Base-by-base conservation (phyloP, 2,797 vertebrate genomes). In the Melanogrammus aeglefinus region DNA sequence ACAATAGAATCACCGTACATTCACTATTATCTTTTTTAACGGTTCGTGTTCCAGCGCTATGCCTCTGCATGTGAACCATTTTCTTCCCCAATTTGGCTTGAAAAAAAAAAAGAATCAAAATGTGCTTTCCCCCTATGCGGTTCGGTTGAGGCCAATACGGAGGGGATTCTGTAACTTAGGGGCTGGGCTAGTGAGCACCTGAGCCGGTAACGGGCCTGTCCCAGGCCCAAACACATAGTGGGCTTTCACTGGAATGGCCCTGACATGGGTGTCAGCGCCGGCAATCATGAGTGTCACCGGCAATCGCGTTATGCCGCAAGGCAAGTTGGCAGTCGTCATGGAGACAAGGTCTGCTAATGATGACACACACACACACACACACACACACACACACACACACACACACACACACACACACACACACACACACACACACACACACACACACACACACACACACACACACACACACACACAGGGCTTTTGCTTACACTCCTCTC, bases 241-340 rank as follows among this genome's bases (percentile, higher is more conserved):
- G 39, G 84, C 66, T 72, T 75, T 85, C 77, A 82, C 86, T 79
- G 75, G 80, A 84, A 87, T 3, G 72, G 81, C 80, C 83, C 86
- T 88, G 87, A 90, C 81, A 80, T 75, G 44, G 13, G 78, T 5
- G 76, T 86, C 86, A 41, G 85, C 86, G 91, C 91, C 91, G 87
- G 83, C 92, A 90, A 89, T 93, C 90, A 91, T 94, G 93, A 93
- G 84, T 89, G 90, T 93, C 88, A 90, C 81, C 81, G 13, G 83
- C 84, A 85, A 71, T 76, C 83, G 83, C 83, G 84, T 87, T 87
- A 82, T 82, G 80, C 82, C 63, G 81, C 82, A 83, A 86, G 86
- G 77, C 75, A 76, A 75, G 83, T 75, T 87, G 89, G 85, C 87
- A 86, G 86, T 85, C 86, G 51, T 93, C 90, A 92, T 78, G 69